These are phyloP conservation scores for Verasper variegatus DNA, from an alignment of 2,113 vertebrate genomes.

Conservation along the genomic window DNA sequence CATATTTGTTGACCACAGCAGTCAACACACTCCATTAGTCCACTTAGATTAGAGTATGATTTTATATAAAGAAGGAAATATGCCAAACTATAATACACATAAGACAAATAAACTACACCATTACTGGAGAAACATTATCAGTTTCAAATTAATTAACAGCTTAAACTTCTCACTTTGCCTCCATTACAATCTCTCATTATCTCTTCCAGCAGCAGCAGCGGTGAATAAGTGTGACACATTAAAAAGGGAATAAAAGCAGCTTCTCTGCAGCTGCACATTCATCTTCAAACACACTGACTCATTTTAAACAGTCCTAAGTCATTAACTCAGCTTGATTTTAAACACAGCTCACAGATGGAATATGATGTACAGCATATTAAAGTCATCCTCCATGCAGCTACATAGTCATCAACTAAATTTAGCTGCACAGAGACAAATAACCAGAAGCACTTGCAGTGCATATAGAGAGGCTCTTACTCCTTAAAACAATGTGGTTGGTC, in stretches of 20 bases:
- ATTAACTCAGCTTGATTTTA: neutral
- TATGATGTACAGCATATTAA: neutral
- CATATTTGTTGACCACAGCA: too few species aligned
- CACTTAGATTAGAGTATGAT: neutral
- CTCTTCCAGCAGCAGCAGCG: neutral
- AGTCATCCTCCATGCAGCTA: neutral
- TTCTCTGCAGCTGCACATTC: neutral
- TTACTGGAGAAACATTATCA: neutral
- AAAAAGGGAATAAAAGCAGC: constrained; percentile 5
- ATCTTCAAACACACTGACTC: neutral
- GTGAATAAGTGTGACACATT: neutral
- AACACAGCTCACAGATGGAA: neutral
- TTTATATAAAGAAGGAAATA: neutral
- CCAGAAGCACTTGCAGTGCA: constrained; percentile 9
- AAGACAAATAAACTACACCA: neutral
- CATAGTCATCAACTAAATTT: neutral
- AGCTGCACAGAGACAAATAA: neutral
- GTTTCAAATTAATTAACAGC: neutral
- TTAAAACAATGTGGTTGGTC: constrained; percentile 15
- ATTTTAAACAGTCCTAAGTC: neutral
- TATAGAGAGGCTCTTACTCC: constrained; percentile 15
- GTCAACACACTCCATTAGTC: neutral
- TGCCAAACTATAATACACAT: neutral
- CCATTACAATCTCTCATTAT: neutral
- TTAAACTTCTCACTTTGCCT: neutral